These are phyloP conservation scores for Chaenocephalus aceratus DNA, from an alignment of 2,113 vertebrate species.

Conservation along the genomic window DNA sequence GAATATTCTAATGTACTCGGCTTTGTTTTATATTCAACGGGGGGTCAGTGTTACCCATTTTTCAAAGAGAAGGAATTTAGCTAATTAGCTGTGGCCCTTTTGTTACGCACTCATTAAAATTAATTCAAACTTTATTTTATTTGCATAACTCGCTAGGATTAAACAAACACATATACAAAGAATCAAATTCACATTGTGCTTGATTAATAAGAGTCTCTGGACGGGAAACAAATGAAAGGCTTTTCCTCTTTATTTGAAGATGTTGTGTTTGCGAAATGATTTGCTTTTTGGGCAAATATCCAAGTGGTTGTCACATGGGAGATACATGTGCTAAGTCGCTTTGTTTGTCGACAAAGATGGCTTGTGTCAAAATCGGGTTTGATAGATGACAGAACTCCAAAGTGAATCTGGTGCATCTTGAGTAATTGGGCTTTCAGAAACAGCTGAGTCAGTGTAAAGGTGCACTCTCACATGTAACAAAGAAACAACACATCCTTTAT, in stretches of 20 bases:
- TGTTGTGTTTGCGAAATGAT: conserved; percentile 21
- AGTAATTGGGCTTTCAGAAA: conserved; percentile 34
- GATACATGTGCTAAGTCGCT: conserved; percentile 38
- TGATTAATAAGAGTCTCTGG: conserved; percentile 67
- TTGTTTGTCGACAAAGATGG: conserved; percentile 44
- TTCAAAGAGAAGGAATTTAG: conserved; percentile 75
- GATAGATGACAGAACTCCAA: conserved; percentile 28
- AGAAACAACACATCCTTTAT: conserved; percentile 30
- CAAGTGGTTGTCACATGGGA: conserved; percentile 47
- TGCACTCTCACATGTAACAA: conserved; percentile 31
- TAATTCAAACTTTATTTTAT: conserved; percentile 73
- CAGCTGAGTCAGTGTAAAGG: conserved; percentile 42
- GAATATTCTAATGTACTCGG: conserved; percentile 71
- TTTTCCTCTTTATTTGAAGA: conserved; percentile 54
- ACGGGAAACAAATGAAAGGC: conserved; percentile 52
- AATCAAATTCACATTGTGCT: conserved; percentile 48
- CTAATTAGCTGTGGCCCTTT: conserved; percentile 78
- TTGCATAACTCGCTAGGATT: conserved; percentile 70
- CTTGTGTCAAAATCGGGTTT: conserved; percentile 32
- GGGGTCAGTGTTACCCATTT: conserved; percentile 71
- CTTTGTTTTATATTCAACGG: conserved; percentile 73
- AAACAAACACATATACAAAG: conserved; percentile 59
- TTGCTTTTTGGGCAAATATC: conserved; percentile 29
- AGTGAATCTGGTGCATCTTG: conserved; percentile 34
- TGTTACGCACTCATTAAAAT: conserved; percentile 77